Evolutionary conservation across 2,113 vertebrate species (phyloP).

Genomic region (Petromus typicus): DNA sequence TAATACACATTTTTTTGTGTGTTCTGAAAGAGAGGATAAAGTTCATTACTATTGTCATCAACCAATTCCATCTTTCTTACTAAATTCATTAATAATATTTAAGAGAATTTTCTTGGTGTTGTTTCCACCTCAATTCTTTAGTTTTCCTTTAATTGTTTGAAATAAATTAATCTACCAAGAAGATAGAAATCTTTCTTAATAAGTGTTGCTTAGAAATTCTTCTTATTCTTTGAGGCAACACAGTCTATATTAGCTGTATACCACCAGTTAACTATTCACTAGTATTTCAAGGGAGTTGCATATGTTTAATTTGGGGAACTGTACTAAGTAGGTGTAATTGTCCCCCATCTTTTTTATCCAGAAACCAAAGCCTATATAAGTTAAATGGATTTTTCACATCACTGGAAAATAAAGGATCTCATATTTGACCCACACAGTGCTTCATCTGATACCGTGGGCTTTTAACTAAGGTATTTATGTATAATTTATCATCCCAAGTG

Average conservation of each 20-base stretch:
- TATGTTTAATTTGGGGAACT: background rate
- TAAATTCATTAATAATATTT: conserved; percentile 10
- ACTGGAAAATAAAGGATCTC: background rate
- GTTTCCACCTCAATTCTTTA: background rate
- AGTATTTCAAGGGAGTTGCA: background rate
- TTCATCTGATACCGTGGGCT: background rate
- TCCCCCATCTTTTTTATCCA: background rate
- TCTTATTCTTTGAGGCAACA: background rate
- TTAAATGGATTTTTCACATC: background rate
- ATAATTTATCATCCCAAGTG: background rate
- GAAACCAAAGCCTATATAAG: background rate
- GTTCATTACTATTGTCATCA: background rate
- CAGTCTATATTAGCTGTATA: background rate
- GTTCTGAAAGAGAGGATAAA: background rate
- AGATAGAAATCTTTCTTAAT: background rate
- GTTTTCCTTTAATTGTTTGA: background rate
- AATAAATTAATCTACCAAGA: background rate
- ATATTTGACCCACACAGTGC: background rate
- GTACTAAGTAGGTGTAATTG: background rate
- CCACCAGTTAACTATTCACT: background rate
- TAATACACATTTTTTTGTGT: background rate
- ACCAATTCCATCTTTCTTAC: background rate
- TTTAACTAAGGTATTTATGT: background rate
- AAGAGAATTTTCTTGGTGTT: background rate
- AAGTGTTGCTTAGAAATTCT: background rate